Percentiles rank a stretch among this genome's conserved stretches.
Conservation (phyloP, 2,797 vertebrate species). For the Tokudaia tokunoshimensis region DNA sequence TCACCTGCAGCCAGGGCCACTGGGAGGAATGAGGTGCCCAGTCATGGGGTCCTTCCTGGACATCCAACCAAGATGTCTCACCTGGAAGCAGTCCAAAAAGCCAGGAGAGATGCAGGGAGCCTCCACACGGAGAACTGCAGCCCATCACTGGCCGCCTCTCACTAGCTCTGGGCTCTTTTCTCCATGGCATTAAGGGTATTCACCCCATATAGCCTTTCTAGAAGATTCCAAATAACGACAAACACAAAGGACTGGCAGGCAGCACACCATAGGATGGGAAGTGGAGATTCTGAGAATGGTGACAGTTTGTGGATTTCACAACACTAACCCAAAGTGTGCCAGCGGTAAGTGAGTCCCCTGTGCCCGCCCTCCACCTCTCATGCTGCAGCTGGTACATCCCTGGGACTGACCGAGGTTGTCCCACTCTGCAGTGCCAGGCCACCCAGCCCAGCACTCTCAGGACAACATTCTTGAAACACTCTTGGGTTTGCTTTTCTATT, state of each 20-base stretch:
- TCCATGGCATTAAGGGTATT: neutral
- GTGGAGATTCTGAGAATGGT: rapidly evolving
- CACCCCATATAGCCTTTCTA: neutral
- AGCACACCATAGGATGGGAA: rapidly evolving
- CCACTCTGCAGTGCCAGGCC: neutral
- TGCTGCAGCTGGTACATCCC: rapidly evolving
- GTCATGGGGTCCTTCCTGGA: neutral
- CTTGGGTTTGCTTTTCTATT: neutral
- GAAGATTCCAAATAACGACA: neutral
- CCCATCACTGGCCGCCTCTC: neutral
- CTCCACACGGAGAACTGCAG: neutral
- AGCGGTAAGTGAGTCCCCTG: neutral
- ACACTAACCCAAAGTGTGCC: too few relatives aligned
- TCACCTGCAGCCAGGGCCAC: too few relatives aligned
- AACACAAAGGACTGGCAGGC: neutral
- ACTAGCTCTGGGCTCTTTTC: neutral
- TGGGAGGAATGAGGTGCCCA: rapidly evolving
- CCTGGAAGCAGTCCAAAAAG: neutral
- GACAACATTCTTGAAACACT: rapidly evolving
- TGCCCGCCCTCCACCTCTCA: neutral
- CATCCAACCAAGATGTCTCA: neutral
- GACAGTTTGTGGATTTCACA: rapidly evolving
- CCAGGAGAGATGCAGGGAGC: neutral
- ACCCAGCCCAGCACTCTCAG: rapidly evolving
- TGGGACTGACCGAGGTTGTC: rapidly evolving